Base-by-base conservation (phyloP, 2,113 vertebrate genomes). In the Oxyruncus cristatus region DNA sequence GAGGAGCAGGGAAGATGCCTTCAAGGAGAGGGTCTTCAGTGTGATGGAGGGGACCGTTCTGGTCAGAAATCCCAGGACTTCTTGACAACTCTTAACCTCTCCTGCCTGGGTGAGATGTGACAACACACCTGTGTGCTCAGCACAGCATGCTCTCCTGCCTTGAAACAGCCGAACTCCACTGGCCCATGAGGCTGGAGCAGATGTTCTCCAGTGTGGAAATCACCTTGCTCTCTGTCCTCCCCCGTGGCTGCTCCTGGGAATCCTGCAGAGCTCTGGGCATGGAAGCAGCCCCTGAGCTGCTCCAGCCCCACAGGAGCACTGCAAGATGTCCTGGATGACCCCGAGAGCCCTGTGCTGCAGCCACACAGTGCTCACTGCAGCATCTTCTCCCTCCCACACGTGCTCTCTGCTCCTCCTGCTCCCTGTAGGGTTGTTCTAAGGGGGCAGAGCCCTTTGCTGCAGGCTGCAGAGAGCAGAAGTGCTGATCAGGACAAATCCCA, bases 341-440 rank as follows among this genome's bases (percentile, higher is more conserved):
- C 44, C 32, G 61, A 19, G n/a, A 7, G 11, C 18, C 35, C 27
- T 28, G 53, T 14, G 6, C 21, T 42, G 58, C 32, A 62, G 44
- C 61, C 55, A 22, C 62, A 6, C 0, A 0, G 72, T 0, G 0
- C 16, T n/a, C 35, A 12, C 24, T 59, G 49, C 49, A 73, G 42
- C 67, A 44, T 6, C 76, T 32, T 49, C 85, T 63, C 14, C 37
- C 46, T 74, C 70, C 65, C n/a, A 53, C 28, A 2, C 0, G 0
- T 11, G 50, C 35, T 37, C 33, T 24, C 28, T 53, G 46, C 50
- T 58, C 24, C 63, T 77, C 55, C 65, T 89, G 79, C 75, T 62
- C 26, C n/a, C 52, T 35, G 30, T 2, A 26, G 22, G 35, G 17
- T 2, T 42, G 5, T 14, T 53, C 50, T 5, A 7, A 12, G 2